These are phyloP conservation scores for Porites evermanni DNA, from an alignment of 92 coral and sea anemone genomes.

Conservation along the genomic window DNA sequence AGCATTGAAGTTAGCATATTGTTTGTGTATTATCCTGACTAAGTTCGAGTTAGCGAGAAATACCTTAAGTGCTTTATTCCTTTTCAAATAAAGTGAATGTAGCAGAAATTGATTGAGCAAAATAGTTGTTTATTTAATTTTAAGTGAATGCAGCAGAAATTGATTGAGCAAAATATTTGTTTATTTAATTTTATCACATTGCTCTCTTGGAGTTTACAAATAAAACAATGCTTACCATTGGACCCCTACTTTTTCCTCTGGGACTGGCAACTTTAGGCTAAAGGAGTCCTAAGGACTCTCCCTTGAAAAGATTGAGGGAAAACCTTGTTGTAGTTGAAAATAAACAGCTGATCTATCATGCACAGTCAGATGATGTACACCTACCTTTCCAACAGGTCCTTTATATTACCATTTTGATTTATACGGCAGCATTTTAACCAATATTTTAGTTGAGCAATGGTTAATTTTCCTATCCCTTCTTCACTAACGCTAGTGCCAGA, in stretches of 20 bases:
- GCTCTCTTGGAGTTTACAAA: not conserved
- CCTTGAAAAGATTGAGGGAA: not conserved
- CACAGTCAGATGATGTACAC: no score
- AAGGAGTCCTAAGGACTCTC: conserved; percentile 1
- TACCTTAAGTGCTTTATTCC: not conserved
- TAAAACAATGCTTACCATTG: not conserved
- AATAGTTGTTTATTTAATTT: not conserved
- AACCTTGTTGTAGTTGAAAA: not conserved
- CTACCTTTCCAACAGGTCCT: no score
- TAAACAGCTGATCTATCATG: no score
- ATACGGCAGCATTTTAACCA: no score
- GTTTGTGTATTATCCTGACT: not conserved
- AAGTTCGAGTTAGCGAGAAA: not conserved
- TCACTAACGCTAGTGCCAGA: no score
- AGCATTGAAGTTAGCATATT: not conserved
- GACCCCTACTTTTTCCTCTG: not conserved
- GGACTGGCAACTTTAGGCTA: not conserved
- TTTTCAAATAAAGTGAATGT: no score
- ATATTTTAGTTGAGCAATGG: no score
- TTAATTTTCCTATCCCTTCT: no score
- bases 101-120: not conserved
- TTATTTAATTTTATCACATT: not conserved
- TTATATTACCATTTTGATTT: no score
- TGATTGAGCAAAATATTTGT: not conserved
- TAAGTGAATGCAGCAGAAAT: no score